Evolutionary conservation across 92 coral and sea anemone species (phyloP).

Genomic region (Plumapathes pennacea): DNA sequence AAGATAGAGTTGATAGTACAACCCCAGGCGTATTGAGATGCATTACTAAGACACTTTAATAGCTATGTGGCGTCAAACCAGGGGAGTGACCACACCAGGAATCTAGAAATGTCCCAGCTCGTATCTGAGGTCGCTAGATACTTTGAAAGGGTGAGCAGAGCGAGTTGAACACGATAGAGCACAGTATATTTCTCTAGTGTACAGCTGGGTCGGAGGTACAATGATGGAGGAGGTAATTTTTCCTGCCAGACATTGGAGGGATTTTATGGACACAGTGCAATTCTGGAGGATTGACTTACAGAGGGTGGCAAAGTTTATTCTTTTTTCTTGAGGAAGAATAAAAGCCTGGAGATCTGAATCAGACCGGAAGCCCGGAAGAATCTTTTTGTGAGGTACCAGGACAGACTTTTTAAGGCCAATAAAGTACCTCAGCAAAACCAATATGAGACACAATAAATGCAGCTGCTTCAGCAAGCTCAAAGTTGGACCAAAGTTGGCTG

Average conservation of each 20-base stretch:
- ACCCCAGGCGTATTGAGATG: slow-evolving; percentile 57
- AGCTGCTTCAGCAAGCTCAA: slow-evolving; percentile 35
- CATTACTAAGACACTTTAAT: slow-evolving; percentile 7
- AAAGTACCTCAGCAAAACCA: neutral
- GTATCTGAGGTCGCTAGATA: slow-evolving; percentile 7
- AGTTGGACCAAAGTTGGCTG: slow-evolving; percentile 48
- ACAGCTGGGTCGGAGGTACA: slow-evolving; percentile 18
- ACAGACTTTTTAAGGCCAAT: slow-evolving; percentile 4
- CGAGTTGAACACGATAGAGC: slow-evolving; percentile 12
- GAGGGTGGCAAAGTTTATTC: slow-evolving; percentile 13
- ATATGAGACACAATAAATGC: slow-evolving; percentile 23
- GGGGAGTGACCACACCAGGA: slow-evolving; percentile 20
- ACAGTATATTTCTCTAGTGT: slow-evolving; percentile 6
- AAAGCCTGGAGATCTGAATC: slow-evolving; percentile 43
- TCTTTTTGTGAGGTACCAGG: slow-evolving; percentile 10
- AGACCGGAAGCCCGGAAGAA: slow-evolving; percentile 27
- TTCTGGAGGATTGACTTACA: slow-evolving; percentile 9
- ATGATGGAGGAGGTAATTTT: slow-evolving; percentile 25
- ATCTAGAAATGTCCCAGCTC: slow-evolving; percentile 23
- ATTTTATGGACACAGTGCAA: slow-evolving; percentile 7
- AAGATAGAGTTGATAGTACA: slow-evolving; percentile 3
- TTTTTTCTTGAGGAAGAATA: slow-evolving; percentile 34
- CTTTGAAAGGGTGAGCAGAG: slow-evolving; percentile 28
- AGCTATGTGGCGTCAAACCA: neutral
- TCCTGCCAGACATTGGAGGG: slow-evolving; percentile 16